Base-by-base conservation (phyloP, 2,888 invertebrate species). In the Branchinecta sandiegonensis region DNA sequence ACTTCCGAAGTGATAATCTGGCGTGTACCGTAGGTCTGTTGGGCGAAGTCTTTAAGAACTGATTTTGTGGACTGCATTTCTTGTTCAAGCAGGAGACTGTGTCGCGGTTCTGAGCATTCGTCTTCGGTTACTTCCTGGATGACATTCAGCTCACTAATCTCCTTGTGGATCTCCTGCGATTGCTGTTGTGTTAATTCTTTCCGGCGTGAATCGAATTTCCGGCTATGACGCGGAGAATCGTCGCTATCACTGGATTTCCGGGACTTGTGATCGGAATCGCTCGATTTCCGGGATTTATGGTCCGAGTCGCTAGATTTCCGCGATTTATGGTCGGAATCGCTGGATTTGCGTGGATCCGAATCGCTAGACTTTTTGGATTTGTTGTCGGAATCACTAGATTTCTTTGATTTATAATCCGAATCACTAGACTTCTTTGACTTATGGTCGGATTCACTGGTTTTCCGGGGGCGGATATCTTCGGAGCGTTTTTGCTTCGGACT, bases 291-390 rank as follows among this genome's bases (percentile, higher is more conserved):
- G 13, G 14, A 56, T 47, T 46, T 17, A 17, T 67, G 47, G n/a
- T n/a, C n/a, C 47, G 17, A 47, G 37, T 66, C 13, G 37, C 66
- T 66, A 47, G 17, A 47, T 47, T 67, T 47, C 17, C 48, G 12
- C 47, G 67, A 48, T 23, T 48, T 67, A 14, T 67, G 9, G 46
- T 48, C 66, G 1, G 66, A 17, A 48, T 67, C 50, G 37, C 67
- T 67, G 14, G 47, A 14, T 67, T 48, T n/a, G n/a, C 14, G 47
- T 17, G 14, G 14, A 48, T 46, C 14, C 47, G 47, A 14, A 12
- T n/a, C n/a, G 37, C 66, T 66, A n/a, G 63, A 56, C 12, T 56
- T 56, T 56, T 23, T 56, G 63, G 63, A 56, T 47, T 70, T 56
- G 8, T 47, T 47, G 11, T 67, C 67, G n/a, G 65, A 48, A 11